Percentiles rank a stretch among this genome's conserved stretches.
Evolutionary conservation across 92 coral and sea anemone genomes (phyloP).

Genomic region (Epizoanthus scotinus): DNA sequence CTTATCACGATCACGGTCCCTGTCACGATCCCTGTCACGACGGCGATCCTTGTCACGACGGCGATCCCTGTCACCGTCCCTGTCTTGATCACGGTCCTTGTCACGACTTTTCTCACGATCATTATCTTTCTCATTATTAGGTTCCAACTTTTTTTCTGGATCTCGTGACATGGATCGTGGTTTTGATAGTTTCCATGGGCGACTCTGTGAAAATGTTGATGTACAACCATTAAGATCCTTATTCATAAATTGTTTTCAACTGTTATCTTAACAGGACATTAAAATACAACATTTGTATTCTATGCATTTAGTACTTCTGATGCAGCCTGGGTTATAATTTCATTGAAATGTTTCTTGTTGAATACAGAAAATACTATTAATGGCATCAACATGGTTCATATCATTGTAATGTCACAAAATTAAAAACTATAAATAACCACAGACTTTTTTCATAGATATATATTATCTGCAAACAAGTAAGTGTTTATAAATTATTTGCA

Average conservation of each 20-base stretch:
- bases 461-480: too few species aligned
- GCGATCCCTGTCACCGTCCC: neutral
- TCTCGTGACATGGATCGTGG: conserved; percentile 19
- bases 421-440: too few species aligned
- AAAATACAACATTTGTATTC: too few species aligned
- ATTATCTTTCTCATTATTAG: conserved; percentile 20
- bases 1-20: conserved; percentile 17
- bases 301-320: too few species aligned
- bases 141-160: conserved; percentile 9
- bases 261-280: neutral
- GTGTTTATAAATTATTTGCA: too few species aligned
- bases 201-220: conserved; percentile 18
- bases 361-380: too few species aligned
- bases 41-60: neutral
- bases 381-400: too few species aligned
- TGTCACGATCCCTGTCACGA: conserved; percentile 21
- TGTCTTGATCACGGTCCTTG: neutral
- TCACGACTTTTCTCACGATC: conserved; percentile 5
- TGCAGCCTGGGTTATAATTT: too few species aligned
- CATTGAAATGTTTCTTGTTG: too few species aligned
- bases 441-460: too few species aligned
- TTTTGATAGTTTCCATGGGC: conserved; percentile 32
- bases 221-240: neutral
- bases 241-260: neutral
- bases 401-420: too few species aligned